Evolutionary conservation across 2,888 invertebrate species (phyloP), one percentile per base, ranked within the genome.

Genomic region (Eristalinus aeneus): DNA sequence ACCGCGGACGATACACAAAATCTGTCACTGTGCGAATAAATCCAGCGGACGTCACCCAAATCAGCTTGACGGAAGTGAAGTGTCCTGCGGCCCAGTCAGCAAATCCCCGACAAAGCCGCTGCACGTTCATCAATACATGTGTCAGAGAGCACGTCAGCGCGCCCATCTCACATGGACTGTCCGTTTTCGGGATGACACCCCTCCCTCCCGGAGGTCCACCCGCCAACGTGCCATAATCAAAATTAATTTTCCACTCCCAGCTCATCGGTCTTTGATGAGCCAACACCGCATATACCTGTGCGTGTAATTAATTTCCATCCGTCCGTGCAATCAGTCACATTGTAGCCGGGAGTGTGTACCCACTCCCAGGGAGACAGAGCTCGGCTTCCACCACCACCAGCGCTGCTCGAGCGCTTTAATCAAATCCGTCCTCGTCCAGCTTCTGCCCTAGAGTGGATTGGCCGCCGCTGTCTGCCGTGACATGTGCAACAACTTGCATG

Each of bases 401-500:
- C 8, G 11, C 46, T 6, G 12, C 2, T 39, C 16, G 12, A 60
- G 46, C 46, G 46, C 46, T 46, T 46, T 46, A 46, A 46, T 46
- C 46, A 46, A 46, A 46, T 46, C 46, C 46, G 23, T 27, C 56
- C 56, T 23, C 56, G 22, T 74, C 27, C 34, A 23, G 56, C 23
- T 12, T 56, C 9, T 56, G 56, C 56, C 22, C 39, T 39, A 67
- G 64, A 67, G 68, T 78, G 32, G 58, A 81, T 71, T 69, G 69
- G 46, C 75, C 72, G 31, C 69, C 67, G 31, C 69, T 63, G 67
- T 58, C 72, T 72, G 27, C 20, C 68, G 56, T 75, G 84, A 80
- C 75, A 85, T 80, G 72, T 72, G 80, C 75, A 85, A 79, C 75
- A 84, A 75, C 79, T 84, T 84, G 84, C 84, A 85, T 56, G 84